These are phyloP conservation scores for Oreochromis grahami DNA, from an alignment of 2,797 vertebrate species.

Conservation along the genomic window DNA sequence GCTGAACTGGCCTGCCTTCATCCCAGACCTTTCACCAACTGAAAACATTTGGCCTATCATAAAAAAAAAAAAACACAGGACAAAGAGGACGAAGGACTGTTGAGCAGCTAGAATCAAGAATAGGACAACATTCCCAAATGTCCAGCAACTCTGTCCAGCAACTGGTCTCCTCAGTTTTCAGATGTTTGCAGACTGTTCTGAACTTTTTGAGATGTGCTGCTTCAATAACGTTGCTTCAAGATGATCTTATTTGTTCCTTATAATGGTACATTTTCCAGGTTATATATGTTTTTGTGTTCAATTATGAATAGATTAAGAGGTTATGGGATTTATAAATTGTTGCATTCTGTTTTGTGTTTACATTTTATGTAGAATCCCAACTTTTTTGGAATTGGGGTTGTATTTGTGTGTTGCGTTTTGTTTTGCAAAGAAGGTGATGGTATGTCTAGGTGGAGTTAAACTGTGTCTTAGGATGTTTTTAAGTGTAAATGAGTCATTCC, in stretches of 20 bases:
- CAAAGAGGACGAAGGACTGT: background rate
- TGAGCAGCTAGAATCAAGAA: background rate
- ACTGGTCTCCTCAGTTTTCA: background rate
- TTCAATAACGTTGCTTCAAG: background rate
- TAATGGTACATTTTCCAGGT: background rate
- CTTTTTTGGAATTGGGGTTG: background rate
- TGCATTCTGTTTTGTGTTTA: background rate
- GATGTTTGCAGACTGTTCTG: background rate
- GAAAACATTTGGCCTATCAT: background rate
- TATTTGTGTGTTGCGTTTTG: background rate
- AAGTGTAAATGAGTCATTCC: background rate
- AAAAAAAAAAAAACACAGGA: background rate
- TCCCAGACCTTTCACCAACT: background rate
- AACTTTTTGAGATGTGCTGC: background rate
- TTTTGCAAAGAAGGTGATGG: background rate
- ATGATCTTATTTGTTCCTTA: background rate
- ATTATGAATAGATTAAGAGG: background rate
- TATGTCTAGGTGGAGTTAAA: background rate
- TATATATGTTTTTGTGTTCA: background rate
- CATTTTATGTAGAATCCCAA: background rate
- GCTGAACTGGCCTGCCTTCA: background rate
- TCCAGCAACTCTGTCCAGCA: background rate
- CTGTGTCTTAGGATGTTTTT: background rate
- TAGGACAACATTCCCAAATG: accelerated
- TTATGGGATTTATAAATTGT: background rate